Percentiles rank a stretch among this genome's conserved stretches.
Conservation (phyloP, 2,113 vertebrate species). For the Xerus inauris region DNA sequence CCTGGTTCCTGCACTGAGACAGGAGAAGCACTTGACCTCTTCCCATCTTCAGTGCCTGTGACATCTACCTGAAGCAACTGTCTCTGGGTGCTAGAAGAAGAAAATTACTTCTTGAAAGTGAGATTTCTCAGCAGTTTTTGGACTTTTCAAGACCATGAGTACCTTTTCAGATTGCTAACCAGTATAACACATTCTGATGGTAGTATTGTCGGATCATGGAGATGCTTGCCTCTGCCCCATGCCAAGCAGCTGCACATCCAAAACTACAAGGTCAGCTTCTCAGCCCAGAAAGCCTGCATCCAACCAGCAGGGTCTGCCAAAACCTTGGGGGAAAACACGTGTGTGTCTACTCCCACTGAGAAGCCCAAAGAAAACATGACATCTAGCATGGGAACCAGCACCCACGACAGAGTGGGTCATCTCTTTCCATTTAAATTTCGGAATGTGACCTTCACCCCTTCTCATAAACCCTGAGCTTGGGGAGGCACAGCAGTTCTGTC, state of each 20-base stretch:
- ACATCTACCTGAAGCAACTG: background rate
- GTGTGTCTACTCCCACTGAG: too few species aligned
- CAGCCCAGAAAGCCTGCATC: background rate
- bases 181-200: background rate
- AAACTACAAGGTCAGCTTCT: too few species aligned
- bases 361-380: too few species aligned
- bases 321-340: too few species aligned
- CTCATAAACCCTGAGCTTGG: background rate
- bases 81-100: background rate
- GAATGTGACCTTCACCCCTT: background rate
- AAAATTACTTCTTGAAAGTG: background rate
- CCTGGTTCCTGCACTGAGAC: background rate
- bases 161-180: background rate
- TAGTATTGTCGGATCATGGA: background rate
- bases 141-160: background rate
- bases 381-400: fast-evolving
- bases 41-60: too few species aligned
- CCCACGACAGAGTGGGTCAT: fast-evolving
- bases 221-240: too few species aligned
- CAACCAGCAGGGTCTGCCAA: too few species aligned
- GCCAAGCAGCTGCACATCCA: background rate
- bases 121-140: background rate
- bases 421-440: background rate
- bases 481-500: background rate
- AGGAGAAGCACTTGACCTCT: fast-evolving